These are phyloP conservation scores for Struthio camelus DNA, from an alignment of 2,113 vertebrate species.

Conservation along the genomic window DNA sequence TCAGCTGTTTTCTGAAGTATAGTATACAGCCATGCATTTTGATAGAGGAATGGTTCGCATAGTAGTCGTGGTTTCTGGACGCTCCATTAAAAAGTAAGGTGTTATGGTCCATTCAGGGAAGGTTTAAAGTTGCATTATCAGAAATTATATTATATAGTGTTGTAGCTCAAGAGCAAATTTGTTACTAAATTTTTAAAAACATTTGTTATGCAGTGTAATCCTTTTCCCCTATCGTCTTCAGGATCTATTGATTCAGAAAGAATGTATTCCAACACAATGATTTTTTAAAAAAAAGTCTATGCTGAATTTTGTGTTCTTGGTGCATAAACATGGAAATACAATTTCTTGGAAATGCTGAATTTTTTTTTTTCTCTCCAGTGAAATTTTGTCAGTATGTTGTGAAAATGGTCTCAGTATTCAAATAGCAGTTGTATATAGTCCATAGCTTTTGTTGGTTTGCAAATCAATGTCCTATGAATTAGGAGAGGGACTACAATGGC, in stretches of 20 bases:
- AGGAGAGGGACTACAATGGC: not conserved
- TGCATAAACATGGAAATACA: not conserved
- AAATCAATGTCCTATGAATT: not conserved
- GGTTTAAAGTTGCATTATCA: not conserved
- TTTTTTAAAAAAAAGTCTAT: not conserved
- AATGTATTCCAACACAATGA: not conserved
- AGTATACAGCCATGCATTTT: slow-evolving; percentile 7
- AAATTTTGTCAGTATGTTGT: not conserved
- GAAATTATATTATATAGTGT: not conserved
- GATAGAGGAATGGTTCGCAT: slow-evolving; percentile 20
- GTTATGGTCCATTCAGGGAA: not conserved
- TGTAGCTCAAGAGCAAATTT: not conserved
- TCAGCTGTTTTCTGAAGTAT: slow-evolving; percentile 21
- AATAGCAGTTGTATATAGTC: not conserved
- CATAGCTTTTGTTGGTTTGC: not conserved
- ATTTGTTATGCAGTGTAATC: not conserved
- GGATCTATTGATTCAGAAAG: slow-evolving; percentile 6
- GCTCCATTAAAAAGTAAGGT: slow-evolving; percentile 34
- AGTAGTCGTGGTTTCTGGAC: not conserved
- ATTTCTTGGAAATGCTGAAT: not conserved
- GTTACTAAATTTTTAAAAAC: not conserved
- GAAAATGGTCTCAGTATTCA: not conserved
- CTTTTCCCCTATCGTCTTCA: not conserved
- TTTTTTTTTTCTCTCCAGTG: not conserved
- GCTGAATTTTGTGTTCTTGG: not conserved